Conservation (phyloP, 2,113 vertebrate species). For the Sinocyclocheilus grahami region DNA sequence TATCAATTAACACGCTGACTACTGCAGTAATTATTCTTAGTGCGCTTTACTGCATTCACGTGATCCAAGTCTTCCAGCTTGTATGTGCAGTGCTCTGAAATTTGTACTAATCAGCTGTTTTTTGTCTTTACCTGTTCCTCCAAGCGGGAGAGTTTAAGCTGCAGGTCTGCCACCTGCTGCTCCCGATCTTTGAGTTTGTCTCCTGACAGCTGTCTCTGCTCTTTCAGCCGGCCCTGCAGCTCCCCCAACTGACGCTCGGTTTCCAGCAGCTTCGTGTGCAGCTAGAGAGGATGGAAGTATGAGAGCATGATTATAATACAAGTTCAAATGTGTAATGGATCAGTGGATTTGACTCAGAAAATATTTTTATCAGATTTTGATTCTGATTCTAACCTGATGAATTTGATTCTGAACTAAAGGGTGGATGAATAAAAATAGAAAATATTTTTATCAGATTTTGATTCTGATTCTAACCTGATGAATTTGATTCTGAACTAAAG, state of each 20-base stretch:
- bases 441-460: too few relatives aligned
- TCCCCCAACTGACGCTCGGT: slow-evolving; percentile 93
- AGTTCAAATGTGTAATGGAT: background rate
- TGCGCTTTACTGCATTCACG: background rate
- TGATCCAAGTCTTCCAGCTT: background rate
- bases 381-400: too few relatives aligned
- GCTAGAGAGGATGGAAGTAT: slow-evolving; percentile 67
- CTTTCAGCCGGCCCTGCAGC: slow-evolving; percentile 93
- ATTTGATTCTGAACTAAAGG: too few relatives aligned
- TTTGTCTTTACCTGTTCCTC: slow-evolving; percentile 85
- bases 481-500: too few relatives aligned
- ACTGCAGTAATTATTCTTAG: background rate
- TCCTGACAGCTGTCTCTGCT: slow-evolving; percentile 95
- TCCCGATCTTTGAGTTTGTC: slow-evolving; percentile 97
- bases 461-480: too few relatives aligned
- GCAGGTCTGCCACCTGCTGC: slow-evolving; percentile 91
- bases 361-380: too few relatives aligned
- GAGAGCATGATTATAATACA: background rate
- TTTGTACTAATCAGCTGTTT: background rate
- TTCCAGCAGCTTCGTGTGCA: slow-evolving; percentile 93
- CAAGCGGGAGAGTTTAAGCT: slow-evolving; percentile 89
- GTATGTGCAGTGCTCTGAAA: background rate
- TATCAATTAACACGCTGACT: background rate
- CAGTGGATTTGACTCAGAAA: background rate
- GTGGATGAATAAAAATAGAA: too few relatives aligned